phyloP scores from a whole-genome alignment of 2,113 vertebrate genomes.

The Oncorhynchus mykiss region DNA sequence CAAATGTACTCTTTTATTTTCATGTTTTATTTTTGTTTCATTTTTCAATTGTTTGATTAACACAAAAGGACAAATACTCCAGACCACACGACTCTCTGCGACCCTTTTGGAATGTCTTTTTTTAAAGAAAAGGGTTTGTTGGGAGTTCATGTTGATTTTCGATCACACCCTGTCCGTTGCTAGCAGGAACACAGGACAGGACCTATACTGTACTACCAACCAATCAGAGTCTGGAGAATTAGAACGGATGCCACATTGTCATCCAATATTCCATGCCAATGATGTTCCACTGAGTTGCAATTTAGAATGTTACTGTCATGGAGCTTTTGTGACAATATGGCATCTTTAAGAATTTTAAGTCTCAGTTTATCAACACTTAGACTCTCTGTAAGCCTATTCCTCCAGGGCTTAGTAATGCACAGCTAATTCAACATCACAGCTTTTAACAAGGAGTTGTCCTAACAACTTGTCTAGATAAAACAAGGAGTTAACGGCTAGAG shows the following conservation, averaged over 20 bases:
- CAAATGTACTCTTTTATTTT: slow-evolving; percentile 30
- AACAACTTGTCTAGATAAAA: too few species aligned
- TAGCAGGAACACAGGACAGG: neutral
- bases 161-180: neutral
- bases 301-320: too few species aligned
- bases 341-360: too few species aligned
- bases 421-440: too few species aligned
- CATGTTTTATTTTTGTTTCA: neutral
- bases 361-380: too few species aligned
- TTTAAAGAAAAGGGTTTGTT: slow-evolving; percentile 65
- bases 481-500: too few species aligned
- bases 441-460: too few species aligned
- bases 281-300: too few species aligned
- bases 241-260: neutral
- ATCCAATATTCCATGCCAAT: neutral
- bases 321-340: too few species aligned
- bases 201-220: neutral
- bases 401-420: too few species aligned
- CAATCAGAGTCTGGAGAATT: neutral
- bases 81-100: slow-evolving; percentile 49
- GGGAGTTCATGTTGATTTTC: slow-evolving; percentile 45
- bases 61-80: slow-evolving; percentile 57
- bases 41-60: slow-evolving; percentile 29
- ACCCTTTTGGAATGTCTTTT: slow-evolving; percentile 75
- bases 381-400: too few species aligned